Percentiles rank a stretch among this genome's conserved stretches.
Evolutionary conservation across 2,113 vertebrate species (phyloP).

Genomic region (Otocyon megalotis): DNA sequence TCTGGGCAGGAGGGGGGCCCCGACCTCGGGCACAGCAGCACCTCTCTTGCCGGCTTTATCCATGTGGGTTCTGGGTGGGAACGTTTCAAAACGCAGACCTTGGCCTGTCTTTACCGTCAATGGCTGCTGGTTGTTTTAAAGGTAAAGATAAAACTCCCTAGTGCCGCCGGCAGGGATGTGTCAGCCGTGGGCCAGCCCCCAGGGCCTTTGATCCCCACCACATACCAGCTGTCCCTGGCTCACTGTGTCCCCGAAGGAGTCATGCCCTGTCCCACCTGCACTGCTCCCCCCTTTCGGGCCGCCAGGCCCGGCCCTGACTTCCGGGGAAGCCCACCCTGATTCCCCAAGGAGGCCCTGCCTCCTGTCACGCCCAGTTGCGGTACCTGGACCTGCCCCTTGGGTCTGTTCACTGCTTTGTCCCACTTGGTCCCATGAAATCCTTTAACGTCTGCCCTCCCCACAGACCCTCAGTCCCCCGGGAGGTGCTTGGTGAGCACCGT

Average conservation of each 20-base stretch:
- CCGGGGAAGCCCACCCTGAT: not conserved
- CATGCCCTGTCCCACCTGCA: fast-evolving
- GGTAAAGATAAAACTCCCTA: not conserved
- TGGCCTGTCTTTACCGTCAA: fast-evolving
- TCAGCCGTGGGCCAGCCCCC: not conserved
- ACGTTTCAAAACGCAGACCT: not conserved
- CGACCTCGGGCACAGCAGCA: not conserved
- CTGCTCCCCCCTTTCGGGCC: not conserved
- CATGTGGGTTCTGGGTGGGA: not conserved
- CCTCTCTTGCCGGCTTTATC: too few relatives aligned
- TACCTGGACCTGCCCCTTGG: not conserved
- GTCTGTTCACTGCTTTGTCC: too few relatives aligned
- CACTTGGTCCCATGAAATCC: not conserved
- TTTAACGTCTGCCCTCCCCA: not conserved
- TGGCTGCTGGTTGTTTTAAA: not conserved
- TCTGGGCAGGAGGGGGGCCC: not conserved
- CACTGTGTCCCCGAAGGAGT: not conserved
- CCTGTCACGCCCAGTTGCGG: not conserved
- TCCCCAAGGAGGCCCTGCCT: not conserved
- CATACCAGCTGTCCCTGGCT: not conserved
- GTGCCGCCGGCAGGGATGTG: not conserved
- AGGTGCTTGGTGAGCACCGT: not conserved
- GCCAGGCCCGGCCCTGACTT: not conserved
- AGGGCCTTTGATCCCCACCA: not conserved
- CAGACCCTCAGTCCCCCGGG: not conserved